These are phyloP conservation scores for Monodelphis domestica DNA, from an alignment of 2,797 vertebrate species.

Conservation along the genomic window DNA sequence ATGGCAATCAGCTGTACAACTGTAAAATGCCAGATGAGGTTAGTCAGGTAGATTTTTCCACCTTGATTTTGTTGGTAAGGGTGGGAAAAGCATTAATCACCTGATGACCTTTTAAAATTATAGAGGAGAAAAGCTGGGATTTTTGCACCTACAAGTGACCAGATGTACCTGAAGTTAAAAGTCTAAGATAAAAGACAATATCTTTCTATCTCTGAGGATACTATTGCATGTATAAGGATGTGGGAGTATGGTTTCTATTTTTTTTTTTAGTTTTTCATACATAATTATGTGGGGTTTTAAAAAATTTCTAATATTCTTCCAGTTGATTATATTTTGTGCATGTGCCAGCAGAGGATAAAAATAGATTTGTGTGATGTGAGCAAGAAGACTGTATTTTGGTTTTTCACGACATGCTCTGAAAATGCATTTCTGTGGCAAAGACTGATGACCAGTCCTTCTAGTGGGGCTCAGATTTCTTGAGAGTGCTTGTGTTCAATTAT, in stretches of 20 bases:
- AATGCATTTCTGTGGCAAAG: neutral
- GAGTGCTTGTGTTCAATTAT: neutral
- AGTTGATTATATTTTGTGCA: neutral
- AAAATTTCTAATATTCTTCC: neutral
- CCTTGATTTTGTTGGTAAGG: neutral
- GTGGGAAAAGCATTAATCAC: neutral
- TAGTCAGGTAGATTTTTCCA: neutral
- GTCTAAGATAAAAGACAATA: neutral
- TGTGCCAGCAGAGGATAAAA: neutral
- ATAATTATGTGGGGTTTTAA: neutral
- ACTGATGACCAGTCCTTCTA: neutral
- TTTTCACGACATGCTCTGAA: neutral
- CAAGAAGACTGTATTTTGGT: neutral
- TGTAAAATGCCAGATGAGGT: accelerated
- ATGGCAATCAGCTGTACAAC: constrained; percentile 16
- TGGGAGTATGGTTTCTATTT: neutral
- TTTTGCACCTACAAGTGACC: neutral
- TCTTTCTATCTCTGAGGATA: neutral
- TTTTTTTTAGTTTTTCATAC: accelerated
- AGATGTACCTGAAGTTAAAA: neutral
- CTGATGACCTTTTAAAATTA: neutral
- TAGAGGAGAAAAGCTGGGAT: accelerated
- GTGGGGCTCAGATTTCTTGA: neutral
- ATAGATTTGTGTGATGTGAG: neutral
- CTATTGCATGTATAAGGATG: neutral